Evolutionary conservation across 2,797 vertebrate species (phyloP).

Genomic region (Dendrocincla fuliginosa): DNA sequence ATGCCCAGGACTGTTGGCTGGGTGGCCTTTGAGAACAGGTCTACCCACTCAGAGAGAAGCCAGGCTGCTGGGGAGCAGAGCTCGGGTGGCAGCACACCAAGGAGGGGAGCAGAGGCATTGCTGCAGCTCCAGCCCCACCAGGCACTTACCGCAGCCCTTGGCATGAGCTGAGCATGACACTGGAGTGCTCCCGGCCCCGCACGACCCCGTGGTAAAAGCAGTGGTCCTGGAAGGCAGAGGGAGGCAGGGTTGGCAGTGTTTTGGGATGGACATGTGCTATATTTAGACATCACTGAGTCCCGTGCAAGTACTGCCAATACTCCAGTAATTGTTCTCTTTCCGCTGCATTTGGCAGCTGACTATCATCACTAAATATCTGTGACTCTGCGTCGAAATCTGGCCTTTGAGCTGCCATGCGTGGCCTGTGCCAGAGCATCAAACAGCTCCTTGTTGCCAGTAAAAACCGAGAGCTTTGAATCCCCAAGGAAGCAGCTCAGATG

Average conservation of each 20-base stretch:
- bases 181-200: conserved; percentile 79
- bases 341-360: not conserved
- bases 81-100: accelerated
- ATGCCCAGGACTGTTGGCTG: not conserved
- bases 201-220: conserved; percentile 93
- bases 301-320: accelerated
- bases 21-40: not conserved
- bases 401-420: not conserved
- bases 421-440: not conserved
- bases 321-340: not conserved
- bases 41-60: not conserved
- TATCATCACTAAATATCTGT: not conserved
- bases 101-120: not conserved
- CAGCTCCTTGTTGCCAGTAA: not conserved
- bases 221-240: conserved; percentile 83
- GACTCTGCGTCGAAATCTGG: not conserved
- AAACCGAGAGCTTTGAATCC: not conserved
- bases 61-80: not conserved
- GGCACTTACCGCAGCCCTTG: conserved; percentile 87
- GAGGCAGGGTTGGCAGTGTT: not conserved
- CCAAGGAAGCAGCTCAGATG: not conserved
- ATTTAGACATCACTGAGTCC: not conserved
- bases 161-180: conserved; percentile 88
- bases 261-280: accelerated
- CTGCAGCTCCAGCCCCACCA: not conserved